Evolutionary conservation across 2,888 invertebrate species (phyloP), one percentile per base, ranked within the genome.

Genomic region (Torymus aiolomorphi): DNA sequence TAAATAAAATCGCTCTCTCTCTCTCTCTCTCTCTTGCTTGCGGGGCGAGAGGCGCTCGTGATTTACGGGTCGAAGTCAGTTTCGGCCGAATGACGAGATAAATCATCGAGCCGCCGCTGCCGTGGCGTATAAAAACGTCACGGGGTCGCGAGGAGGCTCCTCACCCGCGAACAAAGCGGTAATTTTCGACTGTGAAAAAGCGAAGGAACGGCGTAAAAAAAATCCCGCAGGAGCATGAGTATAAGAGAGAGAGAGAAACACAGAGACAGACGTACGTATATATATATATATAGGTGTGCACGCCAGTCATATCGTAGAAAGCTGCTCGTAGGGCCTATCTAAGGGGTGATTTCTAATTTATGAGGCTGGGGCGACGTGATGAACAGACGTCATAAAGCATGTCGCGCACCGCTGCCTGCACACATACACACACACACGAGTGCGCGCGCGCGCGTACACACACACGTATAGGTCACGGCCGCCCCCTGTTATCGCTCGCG

Each of bases 341-440:
- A 87, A 87, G 88, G 88, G 88, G 88, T 88, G 89, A 89, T 90
- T 90, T 89, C 88, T 90, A 91, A 91, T 90, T 91, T 91, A 91
- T 90, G 90, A 90, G 88, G 85, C 87, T 88, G 88, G 89, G 89
- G 89, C 87, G 89, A 90, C 88, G 91, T 90, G 91, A 90, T 90
- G 91, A 91, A 91, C 91, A 90, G 90, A 90, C 90, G 91, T 91
- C 91, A 91, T 90, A 91, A 91, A 90, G 89, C 90, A 91, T 89
- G 90, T 89, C 89, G 88, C 88, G 86, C 87, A 87, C 86, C 88
- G 87, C 87, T 87, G 87, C 87, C 86, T 88, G 87, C 87, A 87
- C 86, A 18, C 61, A 20, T 5, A 5, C 3, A 31, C 5, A 31
- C 31, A 31, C 31, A 31, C 5, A 31, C 5, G 5, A 5, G 5